These are phyloP conservation scores for Egretta garzetta DNA, from an alignment of 2,113 vertebrate species.

Conservation along the genomic window DNA sequence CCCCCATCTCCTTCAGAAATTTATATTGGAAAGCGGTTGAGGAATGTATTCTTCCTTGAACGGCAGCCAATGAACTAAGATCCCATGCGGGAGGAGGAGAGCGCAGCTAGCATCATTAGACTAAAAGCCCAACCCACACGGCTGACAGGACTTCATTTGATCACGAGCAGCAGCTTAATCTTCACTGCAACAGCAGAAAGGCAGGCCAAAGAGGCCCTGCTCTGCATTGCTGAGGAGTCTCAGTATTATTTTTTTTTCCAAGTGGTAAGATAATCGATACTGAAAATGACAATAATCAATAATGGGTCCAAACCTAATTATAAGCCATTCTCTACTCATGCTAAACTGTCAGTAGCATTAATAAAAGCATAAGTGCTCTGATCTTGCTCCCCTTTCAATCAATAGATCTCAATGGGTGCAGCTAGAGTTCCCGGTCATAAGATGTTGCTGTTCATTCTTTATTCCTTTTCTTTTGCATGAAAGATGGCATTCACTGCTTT, in stretches of 20 bases:
- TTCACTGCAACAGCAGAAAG: neutral
- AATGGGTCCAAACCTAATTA: neutral
- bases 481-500: neutral
- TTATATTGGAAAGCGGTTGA: neutral
- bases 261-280: neutral
- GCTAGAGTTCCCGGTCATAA: neutral
- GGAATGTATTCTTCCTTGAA: neutral
- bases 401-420: neutral
- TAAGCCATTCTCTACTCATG: slow-evolving; percentile 21
- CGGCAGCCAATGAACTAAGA: neutral
- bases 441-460: neutral
- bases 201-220: neutral
- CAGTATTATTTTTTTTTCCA: neutral
- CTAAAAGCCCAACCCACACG: neutral
- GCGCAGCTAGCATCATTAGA: neutral
- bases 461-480: neutral
- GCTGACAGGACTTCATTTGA: neutral
- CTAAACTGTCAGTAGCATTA: slow-evolving; percentile 23
- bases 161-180: neutral
- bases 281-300: slow-evolving; percentile 55
- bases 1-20: neutral
- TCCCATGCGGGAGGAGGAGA: neutral
- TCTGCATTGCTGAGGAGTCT: neutral
- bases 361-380: slow-evolving; percentile 16
- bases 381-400: neutral